Evolutionary conservation across 2,888 invertebrate genomes (phyloP).

Genomic region (Tenodera sinensis): DNA sequence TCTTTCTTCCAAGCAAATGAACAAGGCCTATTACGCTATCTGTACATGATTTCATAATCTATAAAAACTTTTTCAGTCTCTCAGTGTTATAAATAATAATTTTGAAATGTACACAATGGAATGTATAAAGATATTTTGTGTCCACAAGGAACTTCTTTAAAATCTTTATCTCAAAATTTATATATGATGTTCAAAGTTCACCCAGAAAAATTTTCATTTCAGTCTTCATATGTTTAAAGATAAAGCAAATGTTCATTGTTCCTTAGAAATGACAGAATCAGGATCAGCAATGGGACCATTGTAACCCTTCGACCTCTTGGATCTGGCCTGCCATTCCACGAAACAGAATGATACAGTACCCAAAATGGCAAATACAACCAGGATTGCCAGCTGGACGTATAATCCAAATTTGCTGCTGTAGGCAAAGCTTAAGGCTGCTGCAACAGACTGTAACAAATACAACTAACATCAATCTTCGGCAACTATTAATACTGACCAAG

Average conservation of each 20-base stretch:
- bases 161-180: background rate
- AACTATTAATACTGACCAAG: too few relatives aligned
- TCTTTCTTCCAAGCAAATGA: too few relatives aligned
- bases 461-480: background rate
- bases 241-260: background rate
- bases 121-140: background rate
- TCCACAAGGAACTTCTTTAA: background rate
- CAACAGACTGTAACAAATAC: conserved; percentile 64
- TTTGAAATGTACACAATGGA: background rate
- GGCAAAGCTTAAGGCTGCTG: conserved; percentile 80
- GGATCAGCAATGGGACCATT: conserved; percentile 14
- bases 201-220: background rate
- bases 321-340: conserved; percentile 58
- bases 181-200: background rate
- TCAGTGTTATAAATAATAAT: background rate
- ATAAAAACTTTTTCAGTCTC: background rate
- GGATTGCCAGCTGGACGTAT: conserved; percentile 67
- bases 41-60: background rate
- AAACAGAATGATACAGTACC: conserved; percentile 74
- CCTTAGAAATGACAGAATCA: background rate
- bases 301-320: conserved; percentile 9
- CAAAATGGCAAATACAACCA: conserved; percentile 64
- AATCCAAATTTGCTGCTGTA: conserved; percentile 72
- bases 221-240: background rate
- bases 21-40: background rate